Base-by-base conservation (phyloP, 2,888 invertebrate genomes). In the Smittia aterrima region DNA sequence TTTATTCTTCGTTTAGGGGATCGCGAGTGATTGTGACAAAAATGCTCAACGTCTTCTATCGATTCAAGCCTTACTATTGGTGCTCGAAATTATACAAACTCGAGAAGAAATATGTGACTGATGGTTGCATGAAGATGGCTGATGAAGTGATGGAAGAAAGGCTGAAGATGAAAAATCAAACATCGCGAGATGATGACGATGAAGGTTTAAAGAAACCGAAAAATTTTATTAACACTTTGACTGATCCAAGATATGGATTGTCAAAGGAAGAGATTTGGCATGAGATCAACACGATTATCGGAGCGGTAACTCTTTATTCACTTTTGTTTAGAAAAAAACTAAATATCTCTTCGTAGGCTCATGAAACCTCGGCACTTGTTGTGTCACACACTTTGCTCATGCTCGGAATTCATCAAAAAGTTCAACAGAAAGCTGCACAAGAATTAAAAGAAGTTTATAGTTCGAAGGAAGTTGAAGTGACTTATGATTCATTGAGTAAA, bases 331-430 rank as follows among this genome's bases (percentile, higher is more conserved):
- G 32, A 32, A 32, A 6, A n/a, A n/a, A n/a, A n/a, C n/a, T n/a
- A n/a, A n/a, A n/a, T n/a, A n/a, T n/a, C n/a, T n/a, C n/a, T n/a
- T n/a, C n/a, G n/a, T n/a, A 68, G 68, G 68, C 24, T 18, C 66
- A 66, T 16, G 66, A 66, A 13, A 66, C 66, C 9, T 18, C 66
- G 32, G 40, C 66, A 13, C 40, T 66, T 1, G 11, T 27, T 11
- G 4, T 38, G 16, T 66, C 66, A 6, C 11, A n/a, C 18, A 22
- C 20, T 7, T 67, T 82, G 1, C 79, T 81, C 71, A 16, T 81
- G 13, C 76, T 81, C 1, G 78, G 81, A 11, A 81, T 82, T 80
- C 80, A 79, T 76, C 41, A 53, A 54, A 27, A 54, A 11, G 27
- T 54, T 18, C 70, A 70, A 22, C n/a, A 70, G 16, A 70, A 70